Evolutionary conservation across 2,797 vertebrate genomes (phyloP).

Genomic region (Emydoidea blandingii): DNA sequence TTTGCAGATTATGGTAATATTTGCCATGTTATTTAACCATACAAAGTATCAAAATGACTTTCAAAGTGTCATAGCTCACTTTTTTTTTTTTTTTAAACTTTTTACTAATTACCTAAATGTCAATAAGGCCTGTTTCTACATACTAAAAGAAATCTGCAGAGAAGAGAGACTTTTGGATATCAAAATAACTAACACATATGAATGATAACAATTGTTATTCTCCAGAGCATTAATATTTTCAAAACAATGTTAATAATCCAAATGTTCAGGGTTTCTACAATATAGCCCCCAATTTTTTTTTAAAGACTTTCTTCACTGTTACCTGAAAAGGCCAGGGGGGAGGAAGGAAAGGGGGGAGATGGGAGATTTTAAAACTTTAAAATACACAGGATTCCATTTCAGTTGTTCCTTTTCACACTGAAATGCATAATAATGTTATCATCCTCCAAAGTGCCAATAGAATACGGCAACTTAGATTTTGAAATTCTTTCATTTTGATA

Average conservation of each 20-base stretch:
- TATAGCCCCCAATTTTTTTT: constrained; percentile 48
- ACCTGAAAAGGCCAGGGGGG: neutral
- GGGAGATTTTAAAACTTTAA: neutral
- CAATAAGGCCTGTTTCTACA: constrained; percentile 70
- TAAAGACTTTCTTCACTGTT: constrained; percentile 13
- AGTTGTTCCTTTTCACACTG: constrained; percentile 32
- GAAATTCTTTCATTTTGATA: constrained; percentile 37
- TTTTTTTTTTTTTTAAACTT: neutral
- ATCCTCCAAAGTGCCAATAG: constrained; percentile 16
- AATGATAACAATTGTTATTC: constrained; percentile 44
- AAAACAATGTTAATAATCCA: constrained; percentile 44
- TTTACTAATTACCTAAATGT: constrained; percentile 50
- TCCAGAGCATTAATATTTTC: constrained; percentile 61
- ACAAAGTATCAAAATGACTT: constrained; percentile 75
- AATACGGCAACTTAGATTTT: constrained; percentile 30
- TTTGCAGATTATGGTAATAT: constrained; percentile 72
- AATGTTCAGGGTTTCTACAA: constrained; percentile 36
- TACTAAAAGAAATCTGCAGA: constrained; percentile 66
- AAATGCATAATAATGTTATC: neutral
- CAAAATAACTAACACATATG: constrained; percentile 40
- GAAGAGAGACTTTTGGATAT: constrained; percentile 51
- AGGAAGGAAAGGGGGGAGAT: neutral
- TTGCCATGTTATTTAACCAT: constrained; percentile 74
- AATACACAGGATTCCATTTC: neutral
- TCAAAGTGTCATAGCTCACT: constrained; percentile 73